phyloP scores from a whole-genome alignment of 2,888 invertebrate genomes.

The Pterostichus niger region DNA sequence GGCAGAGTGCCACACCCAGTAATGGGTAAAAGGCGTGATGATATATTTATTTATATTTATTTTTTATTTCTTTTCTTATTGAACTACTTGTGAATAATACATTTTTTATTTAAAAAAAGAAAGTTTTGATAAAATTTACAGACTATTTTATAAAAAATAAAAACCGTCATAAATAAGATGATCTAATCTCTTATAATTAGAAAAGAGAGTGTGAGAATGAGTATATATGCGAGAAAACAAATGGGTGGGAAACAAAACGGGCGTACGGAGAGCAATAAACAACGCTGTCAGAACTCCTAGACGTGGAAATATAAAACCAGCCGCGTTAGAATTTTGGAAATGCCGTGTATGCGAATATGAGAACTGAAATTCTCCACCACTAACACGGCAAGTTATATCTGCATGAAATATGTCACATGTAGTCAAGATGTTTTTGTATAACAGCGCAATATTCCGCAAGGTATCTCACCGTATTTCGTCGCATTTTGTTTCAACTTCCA shows the following conservation, averaged over 20 bases:
- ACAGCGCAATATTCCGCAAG: neutral
- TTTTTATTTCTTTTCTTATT: too few species aligned
- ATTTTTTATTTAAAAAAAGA: too few species aligned
- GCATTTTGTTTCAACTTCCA: too few species aligned
- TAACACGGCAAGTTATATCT: conserved; percentile 3
- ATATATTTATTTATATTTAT: too few species aligned
- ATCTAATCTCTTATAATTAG: neutral
- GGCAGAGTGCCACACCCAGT: too few species aligned
- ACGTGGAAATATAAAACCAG: neutral
- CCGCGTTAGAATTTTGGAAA: conserved; percentile 5
- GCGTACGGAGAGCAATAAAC: conserved; percentile 5
- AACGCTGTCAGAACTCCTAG: conserved; percentile 4
- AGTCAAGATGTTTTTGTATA: neutral
- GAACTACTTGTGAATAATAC: too few species aligned
- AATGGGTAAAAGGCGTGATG: too few species aligned
- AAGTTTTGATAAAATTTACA: too few species aligned
- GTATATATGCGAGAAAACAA: neutral
- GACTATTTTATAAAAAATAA: neutral
- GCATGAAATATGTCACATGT: conserved; percentile 2
- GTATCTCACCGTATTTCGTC: too few species aligned
- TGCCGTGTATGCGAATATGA: conserved; percentile 11
- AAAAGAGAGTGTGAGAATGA: neutral
- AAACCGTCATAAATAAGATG: too few species aligned
- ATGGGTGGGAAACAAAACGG: neutral
- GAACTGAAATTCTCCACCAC: conserved; percentile 3